These are phyloP conservation scores for Drosophila ironensis DNA, from an alignment of 1,140 invertebrate species.

Conservation along the genomic window DNA sequence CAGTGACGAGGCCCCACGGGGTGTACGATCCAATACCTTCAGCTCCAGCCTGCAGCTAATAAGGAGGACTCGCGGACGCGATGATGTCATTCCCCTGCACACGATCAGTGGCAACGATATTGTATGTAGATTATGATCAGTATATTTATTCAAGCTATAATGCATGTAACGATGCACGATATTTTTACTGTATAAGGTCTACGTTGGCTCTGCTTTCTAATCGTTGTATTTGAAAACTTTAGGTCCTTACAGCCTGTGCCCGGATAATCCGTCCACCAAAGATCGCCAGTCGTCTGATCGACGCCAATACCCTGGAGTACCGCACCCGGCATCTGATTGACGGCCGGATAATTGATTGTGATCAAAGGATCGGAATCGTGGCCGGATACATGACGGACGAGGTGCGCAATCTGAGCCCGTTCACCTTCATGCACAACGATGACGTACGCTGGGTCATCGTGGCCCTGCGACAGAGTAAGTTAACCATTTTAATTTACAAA, in stretches of 20 bases:
- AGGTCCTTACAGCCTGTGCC: constrained; percentile 88
- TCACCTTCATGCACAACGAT: constrained; percentile 93
- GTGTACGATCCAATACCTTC: constrained; percentile 68
- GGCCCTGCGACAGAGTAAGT: constrained; percentile 92
- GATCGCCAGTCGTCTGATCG: constrained; percentile 87
- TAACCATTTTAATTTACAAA: not conserved
- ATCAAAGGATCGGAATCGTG: constrained; percentile 92
- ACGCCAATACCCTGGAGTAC: constrained; percentile 91
- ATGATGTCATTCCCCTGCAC: constrained; percentile 82
- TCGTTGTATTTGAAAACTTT: no score
- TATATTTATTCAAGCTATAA: no score
- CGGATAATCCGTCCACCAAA: constrained; percentile 86
- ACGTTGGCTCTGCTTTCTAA: no score
- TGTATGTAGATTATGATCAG: no score
- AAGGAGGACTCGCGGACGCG: constrained; percentile 82
- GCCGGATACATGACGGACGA: constrained; percentile 93
- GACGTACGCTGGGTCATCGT: constrained; percentile 92
- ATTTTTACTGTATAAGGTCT: no score
- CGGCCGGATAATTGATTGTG: constrained; percentile 91
- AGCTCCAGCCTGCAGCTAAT: constrained; percentile 83
- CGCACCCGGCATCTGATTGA: constrained; percentile 91
- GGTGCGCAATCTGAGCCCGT: constrained; percentile 90
- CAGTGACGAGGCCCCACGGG: constrained; percentile 82
- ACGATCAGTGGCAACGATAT: constrained; percentile 84
- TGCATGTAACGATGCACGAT: no score